Evolutionary conservation across 2,888 invertebrate genomes (phyloP), one percentile per base, ranked within the genome.

Genomic region (Euphydryas editha): DNA sequence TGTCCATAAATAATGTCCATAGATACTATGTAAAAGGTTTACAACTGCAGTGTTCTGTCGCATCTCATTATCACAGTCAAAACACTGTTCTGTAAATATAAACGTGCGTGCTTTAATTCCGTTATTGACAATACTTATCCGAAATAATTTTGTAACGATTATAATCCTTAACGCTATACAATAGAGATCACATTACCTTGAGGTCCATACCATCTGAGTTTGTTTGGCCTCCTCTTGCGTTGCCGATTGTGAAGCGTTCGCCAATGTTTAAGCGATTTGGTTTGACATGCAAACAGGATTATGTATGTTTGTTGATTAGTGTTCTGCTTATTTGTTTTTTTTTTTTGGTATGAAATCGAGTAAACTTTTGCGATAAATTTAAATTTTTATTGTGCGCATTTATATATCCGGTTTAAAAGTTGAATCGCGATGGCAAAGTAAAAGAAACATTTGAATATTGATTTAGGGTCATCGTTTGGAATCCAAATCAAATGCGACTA

Each of bases 61-160:
- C 79, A 81, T 80, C 81, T 80, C 79, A 83, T 85, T 85, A 83
- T 76, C 78, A 72, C 75, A 76, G 77, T 80, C 79, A 79, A 77
- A 78, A 80, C 80, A 80, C 76, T 72, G 73, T 74, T 77, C 68
- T 75, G 82, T 82, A 81, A 84, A 85, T 81, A 84, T 83, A 79
- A 79, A 81, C 75, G 70, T 67, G 75, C 78, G 76, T 74, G 79
- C 81, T 80, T 82, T 82, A 81, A 83, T 84, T 83, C 79, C 80
- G 77, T 78, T 85, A 81, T 81, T 79, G 79, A 79, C 76, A 73
- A 72, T 74, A 65, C 54, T 36, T 30, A 36, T 61, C 65, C 65
- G 55, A 61, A 47, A 24, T 44, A 42, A 36, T 60, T 61, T 44
- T 20, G 15, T 18, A 44, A 47, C 51, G 30, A 61, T 44, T 63